Base-by-base conservation (phyloP, 2,797 vertebrate genomes). In the Buphagus erythrorhynchus region DNA sequence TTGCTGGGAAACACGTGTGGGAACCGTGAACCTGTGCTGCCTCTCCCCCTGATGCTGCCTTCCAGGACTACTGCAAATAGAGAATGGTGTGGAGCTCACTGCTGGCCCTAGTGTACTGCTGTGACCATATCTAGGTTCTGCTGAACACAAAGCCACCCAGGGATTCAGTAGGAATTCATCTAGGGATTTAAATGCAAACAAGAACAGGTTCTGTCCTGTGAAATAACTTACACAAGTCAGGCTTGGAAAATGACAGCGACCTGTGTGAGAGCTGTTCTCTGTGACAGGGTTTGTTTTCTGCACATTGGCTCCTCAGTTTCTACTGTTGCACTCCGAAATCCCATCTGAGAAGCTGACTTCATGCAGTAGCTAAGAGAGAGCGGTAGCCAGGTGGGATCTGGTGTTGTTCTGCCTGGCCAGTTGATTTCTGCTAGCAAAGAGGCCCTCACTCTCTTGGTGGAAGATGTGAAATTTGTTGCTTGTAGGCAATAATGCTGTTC, bases 31-130 rank as follows among this genome's bases (percentile, higher is more conserved):
- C 21, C 43, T 74, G 36, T 49, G 31, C 36, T 74, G 51, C 26
- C 31, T 74, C 43, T 66, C 9, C 35, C 22, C 2, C 1, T 1
- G 0, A 2, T 22, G 51, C 51, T 65, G 43, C 43, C 51, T 42
- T 65, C 31, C 43, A 35, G 36, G 25, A 17, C 25, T 35, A 10
- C 31, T 57, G 51, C 61, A 66, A 43, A 38, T 9, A 65, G 33
- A 83, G 38, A 83, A 38, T 5, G 8, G 24, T 1, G 9, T 69
- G 25, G 52, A 38, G 10, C 13, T 59, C 2, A 0, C 10, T 13
- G 52, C 77, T 61, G 31, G 25, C 24, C 13, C 20, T 25, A 35
- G 38, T 16, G 29, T 43, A 35, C 20, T 45, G 19, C 49, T 24
- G 11, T 11, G 29, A 26, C n/a, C 73, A 48, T 17, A 45, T 33